Base-by-base conservation (phyloP, 2,888 invertebrate genomes). In the Periphyllus acericola region DNA sequence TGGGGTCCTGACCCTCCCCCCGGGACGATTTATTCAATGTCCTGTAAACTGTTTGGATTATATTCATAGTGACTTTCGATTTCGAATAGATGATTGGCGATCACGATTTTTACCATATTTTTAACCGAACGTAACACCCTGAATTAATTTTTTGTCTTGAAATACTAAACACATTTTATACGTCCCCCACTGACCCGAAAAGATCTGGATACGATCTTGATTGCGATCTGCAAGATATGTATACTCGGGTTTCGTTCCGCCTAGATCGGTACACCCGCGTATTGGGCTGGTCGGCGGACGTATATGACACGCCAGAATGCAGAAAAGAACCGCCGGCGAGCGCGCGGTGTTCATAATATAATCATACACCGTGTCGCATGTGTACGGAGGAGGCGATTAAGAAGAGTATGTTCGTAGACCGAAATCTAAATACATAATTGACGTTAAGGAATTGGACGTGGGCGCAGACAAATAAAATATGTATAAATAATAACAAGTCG, bases 401-500 rank as follows among this genome's bases (percentile, higher is more conserved):
- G 60, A 40, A 68, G 80, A 40, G 29, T 66, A 55, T 6, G 25
- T 80, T 80, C 34, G 66, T 29, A 3, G 80, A n/a, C n/a, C 21
- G 66, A 66, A 66, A 66, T 79, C 66, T 80, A 80, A 80, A 68
- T 80, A 80, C 66, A 80, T 40, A 66, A 66, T 80, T 80, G 52
- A 40, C 66, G 17, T 40, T 9, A 32, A 40, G 21, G 29, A 46
- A 81, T 40, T 40, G 21, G 21, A 81, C 14, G 81, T 71, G 81
- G 81, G 81, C 66, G 80, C 68, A 71, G 68, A 81, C 81, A 46
- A 81, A 82, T 82, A 72, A 72, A 72, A 72, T 34, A 72, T 32
- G 52, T 82, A 52, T 34, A 32, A 52, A 71, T 82, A 72, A 82
- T 72, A 72, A 40, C 11, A 11, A 11, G 60, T 6, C 3, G 81